Evolutionary conservation across 2,113 vertebrate species (phyloP).

Genomic region (Crocuta crocuta): DNA sequence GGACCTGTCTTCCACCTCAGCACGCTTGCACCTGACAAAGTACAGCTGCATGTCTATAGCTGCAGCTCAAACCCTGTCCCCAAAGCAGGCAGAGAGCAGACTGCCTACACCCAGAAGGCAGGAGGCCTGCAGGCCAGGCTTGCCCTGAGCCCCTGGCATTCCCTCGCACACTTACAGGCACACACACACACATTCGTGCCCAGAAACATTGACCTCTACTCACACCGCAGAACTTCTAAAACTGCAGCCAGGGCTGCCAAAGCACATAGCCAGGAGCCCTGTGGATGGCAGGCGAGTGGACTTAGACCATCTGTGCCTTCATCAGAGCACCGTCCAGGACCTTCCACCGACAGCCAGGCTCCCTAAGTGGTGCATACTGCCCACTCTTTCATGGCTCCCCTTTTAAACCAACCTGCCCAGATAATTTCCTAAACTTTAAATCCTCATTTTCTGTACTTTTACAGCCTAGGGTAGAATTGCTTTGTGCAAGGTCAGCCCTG

Average conservation of each 20-base stretch:
- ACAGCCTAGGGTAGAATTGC: accelerated
- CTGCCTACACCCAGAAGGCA: background rate
- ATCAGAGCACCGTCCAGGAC: accelerated
- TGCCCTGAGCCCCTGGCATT: accelerated
- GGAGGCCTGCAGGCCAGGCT: background rate
- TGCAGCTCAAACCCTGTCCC: background rate
- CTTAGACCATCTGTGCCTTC: background rate
- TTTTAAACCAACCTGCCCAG: background rate
- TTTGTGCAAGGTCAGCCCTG: accelerated
- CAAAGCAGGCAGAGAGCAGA: background rate
- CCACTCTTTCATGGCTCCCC: too few species aligned
- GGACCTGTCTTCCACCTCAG: background rate
- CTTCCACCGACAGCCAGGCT: accelerated
- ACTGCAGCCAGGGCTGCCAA: background rate
- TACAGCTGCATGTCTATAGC: background rate
- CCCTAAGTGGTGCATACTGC: accelerated
- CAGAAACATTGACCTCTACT: background rate
- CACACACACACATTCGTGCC: background rate
- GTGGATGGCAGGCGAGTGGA: accelerated
- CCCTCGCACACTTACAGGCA: background rate
- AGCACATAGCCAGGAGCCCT: accelerated
- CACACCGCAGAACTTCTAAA: background rate
- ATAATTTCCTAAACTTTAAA: background rate
- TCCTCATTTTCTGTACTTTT: background rate
- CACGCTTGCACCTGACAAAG: background rate